Evolutionary conservation across 2,888 invertebrate genomes (phyloP).

Genomic region (Adelognathus sp.): DNA sequence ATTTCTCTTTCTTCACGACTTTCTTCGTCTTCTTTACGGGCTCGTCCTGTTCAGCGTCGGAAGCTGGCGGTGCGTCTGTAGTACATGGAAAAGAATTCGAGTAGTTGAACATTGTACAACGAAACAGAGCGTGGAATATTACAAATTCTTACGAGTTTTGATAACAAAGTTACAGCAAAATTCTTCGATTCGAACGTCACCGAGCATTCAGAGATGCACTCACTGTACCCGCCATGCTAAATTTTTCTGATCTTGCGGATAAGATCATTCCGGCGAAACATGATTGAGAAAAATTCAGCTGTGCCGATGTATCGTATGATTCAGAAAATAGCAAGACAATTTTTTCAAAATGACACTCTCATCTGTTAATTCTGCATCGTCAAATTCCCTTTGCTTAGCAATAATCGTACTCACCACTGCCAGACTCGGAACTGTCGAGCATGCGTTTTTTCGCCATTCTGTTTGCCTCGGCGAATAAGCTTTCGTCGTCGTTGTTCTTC

Average conservation of each 20-base stretch:
- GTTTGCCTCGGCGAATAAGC: slow-evolving; percentile 33
- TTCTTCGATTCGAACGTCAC: not conserved
- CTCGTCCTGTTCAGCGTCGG: slow-evolving; percentile 23
- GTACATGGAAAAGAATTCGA: not conserved
- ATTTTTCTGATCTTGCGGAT: no score
- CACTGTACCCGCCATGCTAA: no score
- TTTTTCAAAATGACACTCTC: no score
- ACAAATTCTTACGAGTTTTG: no score
- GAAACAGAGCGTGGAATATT: no score
- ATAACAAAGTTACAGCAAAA: not conserved
- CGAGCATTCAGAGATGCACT: no score
- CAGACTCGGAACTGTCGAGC: slow-evolving; percentile 52
- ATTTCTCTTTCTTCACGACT: slow-evolving; percentile 28
- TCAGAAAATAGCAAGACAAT: no score
- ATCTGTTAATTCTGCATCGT: not conserved
- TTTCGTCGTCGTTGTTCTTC: slow-evolving; percentile 18
- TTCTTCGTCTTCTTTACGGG: slow-evolving; percentile 15
- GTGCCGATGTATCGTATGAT: no score
- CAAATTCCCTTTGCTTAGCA: not conserved
- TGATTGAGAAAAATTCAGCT: no score
- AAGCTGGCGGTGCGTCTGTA: slow-evolving; percentile 26
- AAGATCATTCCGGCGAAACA: no score
- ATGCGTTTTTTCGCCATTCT: slow-evolving; percentile 51
- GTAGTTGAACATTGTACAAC: no score
- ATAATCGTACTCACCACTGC: slow-evolving; percentile 7